phyloP scores from a whole-genome alignment of 2,797 vertebrate species.

The Alectoris magna region DNA sequence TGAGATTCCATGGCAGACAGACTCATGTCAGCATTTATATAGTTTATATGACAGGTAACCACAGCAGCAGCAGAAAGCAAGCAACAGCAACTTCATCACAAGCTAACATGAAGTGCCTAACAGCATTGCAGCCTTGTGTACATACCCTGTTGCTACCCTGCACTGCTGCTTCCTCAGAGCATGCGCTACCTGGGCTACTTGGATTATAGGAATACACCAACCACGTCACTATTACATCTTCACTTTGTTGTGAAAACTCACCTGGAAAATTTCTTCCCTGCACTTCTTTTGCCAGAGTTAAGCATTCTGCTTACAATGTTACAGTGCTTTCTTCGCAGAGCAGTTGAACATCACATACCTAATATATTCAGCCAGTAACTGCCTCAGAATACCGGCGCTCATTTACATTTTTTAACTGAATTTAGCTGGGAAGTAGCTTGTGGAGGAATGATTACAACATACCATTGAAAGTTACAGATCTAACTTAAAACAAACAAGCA shows the following conservation, averaged over 20 bases:
- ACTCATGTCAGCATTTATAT: not conserved
- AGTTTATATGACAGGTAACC: not conserved
- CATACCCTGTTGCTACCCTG: accelerated
- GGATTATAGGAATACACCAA: not conserved
- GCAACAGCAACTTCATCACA: not conserved
- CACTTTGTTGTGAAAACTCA: not conserved
- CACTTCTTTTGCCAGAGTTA: not conserved
- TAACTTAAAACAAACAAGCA: not conserved
- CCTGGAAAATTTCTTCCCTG: not conserved
- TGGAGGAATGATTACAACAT: not conserved
- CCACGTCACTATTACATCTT: not conserved
- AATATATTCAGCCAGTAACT: not conserved
- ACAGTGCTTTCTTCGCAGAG: not conserved
- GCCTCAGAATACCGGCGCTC: not conserved
- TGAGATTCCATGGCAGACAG: not conserved
- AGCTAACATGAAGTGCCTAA: accelerated
- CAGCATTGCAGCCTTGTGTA: not conserved
- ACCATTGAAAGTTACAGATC: not conserved
- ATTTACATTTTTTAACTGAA: not conserved
- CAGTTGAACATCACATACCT: not conserved
- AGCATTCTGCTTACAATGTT: not conserved
- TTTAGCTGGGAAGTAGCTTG: not conserved
- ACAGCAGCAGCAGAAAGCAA: not conserved
- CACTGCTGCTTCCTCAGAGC: accelerated
- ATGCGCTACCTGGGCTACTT: not conserved